Base-by-base conservation (phyloP, 2,888 invertebrate genomes). In the Apamea sordens region DNA sequence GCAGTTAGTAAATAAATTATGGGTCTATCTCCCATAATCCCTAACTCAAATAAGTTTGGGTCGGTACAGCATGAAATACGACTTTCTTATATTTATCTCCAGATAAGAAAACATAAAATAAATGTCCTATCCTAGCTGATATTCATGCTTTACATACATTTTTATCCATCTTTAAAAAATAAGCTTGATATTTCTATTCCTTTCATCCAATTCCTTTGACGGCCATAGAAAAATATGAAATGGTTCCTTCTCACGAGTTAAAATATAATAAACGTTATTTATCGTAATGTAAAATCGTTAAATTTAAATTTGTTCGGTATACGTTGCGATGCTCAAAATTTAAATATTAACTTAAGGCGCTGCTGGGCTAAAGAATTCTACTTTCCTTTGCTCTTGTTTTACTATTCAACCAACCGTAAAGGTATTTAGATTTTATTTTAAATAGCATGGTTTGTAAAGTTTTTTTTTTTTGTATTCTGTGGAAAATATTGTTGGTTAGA, bases 301-400 rank as follows among this genome's bases (percentile, higher is more conserved):
- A 41, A 64, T 64, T 59, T 64, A 47, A 41, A 64, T 65, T 41
- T 44, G n/a, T 72, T 76, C 7, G 1, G 50, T 65, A 70, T 70
- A 64, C 59, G 41, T 68, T 32, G 65, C n/a, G 65, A 32, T 56
- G 21, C 24, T 44, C 28, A 56, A 79, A 56, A 73, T 73, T 70
- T 73, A 36, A 73, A 80, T 80, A 79, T 73, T 70, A 68, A 59
- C 79, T 50, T 59, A 32, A 36, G 56, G 36, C 1, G 21, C 15
- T 56, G 18, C 47, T 53, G 61, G 32, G 2, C 44, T 50, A 41
- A 44, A 65, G 64, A 44, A 44, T 36, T 36, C 6, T 41, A 0
- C 7, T 41, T 7, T 41, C 41, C 7, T 41, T 41, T 41, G 0
- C 41, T 41, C 7, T 41, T 41, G 41, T 41, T 41, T 41, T 41